Base-by-base conservation (phyloP, 2,797 vertebrate genomes). In the Cryptoblepharus egeriae region DNA sequence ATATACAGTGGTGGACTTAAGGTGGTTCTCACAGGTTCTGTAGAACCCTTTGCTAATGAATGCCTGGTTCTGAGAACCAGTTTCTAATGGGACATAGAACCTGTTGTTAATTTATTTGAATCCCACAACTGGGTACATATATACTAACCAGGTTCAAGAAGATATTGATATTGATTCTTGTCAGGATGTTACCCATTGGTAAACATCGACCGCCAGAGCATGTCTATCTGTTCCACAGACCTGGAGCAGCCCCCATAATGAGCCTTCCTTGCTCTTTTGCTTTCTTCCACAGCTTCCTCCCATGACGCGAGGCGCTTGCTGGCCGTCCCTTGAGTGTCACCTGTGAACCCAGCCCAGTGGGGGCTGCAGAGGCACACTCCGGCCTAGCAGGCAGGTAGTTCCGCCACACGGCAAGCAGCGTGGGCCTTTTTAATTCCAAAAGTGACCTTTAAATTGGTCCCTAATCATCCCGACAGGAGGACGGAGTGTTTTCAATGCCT, bases 391-490 rank as follows among this genome's bases (percentile, higher is more conserved):
- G 93, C 92, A 95, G 95, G 95, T 93, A 91, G 86, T 77, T n/a
- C 26, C 42, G 24, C n/a, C 83, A 93, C 92, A 82, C 94, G 91
- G 89, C 81, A 64, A 94, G 85, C 95, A 91, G 93, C 90, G 82
- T 90, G 88, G 91, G 93, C 85, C 90, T 89, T 94, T 96, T 70
- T 92, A 93, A n/a, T 84, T 90, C 88, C 90, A 81, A 87, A 81
- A 63, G 89, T 95, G 95, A 96, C 94, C 95, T 92, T 93, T 95
- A 93, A 94, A 96, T 93, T 93, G 92, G 90, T 80, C 89, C 92
- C 92, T 95, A 95, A 91, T 90, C 88, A 83, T 92, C 90, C 89
- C 91, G 77, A 83, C 68, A 61, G 92, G 93, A 89, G 82, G 83
- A 87, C 75, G 77, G 88, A 89, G 88, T 81, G 82, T 69, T 88